Evolutionary conservation across 2,797 vertebrate species (phyloP).

Genomic region (Manis crassicaudata): DNA sequence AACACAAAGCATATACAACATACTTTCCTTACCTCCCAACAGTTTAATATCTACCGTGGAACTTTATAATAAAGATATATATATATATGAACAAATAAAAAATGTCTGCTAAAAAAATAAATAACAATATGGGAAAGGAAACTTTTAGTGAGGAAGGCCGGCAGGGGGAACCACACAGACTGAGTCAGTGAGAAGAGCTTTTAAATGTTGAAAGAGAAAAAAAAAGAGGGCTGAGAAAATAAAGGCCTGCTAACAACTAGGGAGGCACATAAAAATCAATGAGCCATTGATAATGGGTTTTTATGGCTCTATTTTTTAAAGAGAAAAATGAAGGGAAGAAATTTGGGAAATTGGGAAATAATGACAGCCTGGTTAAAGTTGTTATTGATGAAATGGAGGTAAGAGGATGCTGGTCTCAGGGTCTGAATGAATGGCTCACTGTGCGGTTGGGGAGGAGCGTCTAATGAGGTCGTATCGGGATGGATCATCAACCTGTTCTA

Average conservation of each 20-base stretch:
- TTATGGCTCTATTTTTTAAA: conserved; percentile 51
- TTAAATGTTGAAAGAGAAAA: neutral
- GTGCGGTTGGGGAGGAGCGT: neutral
- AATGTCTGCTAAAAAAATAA: neutral
- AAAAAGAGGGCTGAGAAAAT: conserved; percentile 21
- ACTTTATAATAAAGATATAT: neutral
- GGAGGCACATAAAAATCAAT: conserved; percentile 64
- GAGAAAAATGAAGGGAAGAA: conserved; percentile 62
- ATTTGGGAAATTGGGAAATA: conserved; percentile 48
- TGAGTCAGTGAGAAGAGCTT: neutral
- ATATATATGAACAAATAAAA: neutral
- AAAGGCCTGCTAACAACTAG: conserved; percentile 49
- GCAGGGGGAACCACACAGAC: neutral
- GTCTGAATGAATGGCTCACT: neutral
- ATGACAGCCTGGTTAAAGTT: conserved; percentile 45
- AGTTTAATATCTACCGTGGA: neutral
- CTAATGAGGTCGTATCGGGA: neutral
- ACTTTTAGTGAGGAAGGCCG: neutral
- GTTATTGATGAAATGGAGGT: conserved; percentile 24
- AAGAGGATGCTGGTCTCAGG: neutral
- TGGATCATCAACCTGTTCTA: neutral
- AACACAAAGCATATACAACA: neutral
- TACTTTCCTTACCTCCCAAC: neutral
- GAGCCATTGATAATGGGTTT: conserved; percentile 59
- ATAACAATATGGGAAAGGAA: neutral